phyloP scores from a whole-genome alignment of 2,888 invertebrate genomes.

The Therioaphis trifolii region DNA sequence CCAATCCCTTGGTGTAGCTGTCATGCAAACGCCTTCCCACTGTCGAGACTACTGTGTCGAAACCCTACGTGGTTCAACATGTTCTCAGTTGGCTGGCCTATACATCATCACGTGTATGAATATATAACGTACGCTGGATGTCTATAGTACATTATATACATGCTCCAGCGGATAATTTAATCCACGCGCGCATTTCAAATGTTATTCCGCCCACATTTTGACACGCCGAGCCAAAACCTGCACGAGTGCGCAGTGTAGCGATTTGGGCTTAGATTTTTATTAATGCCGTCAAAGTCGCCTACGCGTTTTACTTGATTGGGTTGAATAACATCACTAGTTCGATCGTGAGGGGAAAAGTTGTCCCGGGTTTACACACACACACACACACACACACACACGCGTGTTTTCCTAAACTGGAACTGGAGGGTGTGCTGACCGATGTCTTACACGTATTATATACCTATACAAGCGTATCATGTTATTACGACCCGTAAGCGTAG shows the following conservation, averaged over 20 bases:
- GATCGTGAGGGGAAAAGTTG: constrained; percentile 9
- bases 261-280: constrained; percentile 6
- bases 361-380: neutral
- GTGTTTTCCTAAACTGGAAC: neutral
- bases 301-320: constrained; percentile 38
- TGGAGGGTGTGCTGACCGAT: neutral
- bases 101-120: constrained; percentile 32
- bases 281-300: constrained; percentile 36
- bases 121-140: too few species aligned
- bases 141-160: too few species aligned
- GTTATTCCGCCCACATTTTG: constrained; percentile 49
- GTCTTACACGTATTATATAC: neutral
- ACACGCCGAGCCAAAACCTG: constrained; percentile 42
- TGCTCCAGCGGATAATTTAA: constrained; percentile 43
- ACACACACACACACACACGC: too few species aligned
- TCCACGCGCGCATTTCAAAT: constrained; percentile 35
- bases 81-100: constrained; percentile 50
- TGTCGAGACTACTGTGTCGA: constrained; percentile 34
- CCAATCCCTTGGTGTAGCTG: constrained; percentile 11
- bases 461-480: too few species aligned
- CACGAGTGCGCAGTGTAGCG: neutral
- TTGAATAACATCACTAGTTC: constrained; percentile 1
- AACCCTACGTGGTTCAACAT: constrained; percentile 36
- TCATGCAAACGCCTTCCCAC: constrained; percentile 50
- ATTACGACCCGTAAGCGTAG: neutral